Evolutionary conservation across 2,113 vertebrate genomes (phyloP), one percentile per base, ranked within the genome.

Genomic region (Mus pahari): DNA sequence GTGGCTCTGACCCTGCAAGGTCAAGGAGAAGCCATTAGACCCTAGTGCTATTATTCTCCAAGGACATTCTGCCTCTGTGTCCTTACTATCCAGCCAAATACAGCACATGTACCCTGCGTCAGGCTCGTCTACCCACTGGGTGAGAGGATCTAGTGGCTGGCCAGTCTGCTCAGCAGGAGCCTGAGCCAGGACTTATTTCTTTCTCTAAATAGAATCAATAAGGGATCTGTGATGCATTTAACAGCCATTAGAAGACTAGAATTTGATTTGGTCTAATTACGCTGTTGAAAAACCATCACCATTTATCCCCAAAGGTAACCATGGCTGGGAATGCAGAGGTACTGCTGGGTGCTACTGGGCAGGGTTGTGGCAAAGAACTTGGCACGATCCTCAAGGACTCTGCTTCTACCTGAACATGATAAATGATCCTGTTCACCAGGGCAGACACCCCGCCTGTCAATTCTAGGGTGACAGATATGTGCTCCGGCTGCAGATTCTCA

Each of bases 1-100:
- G 99, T 39, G 99, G 99, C 62, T 99, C 99, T 26, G 99, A 98
- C 45, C 99, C 99, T 99, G 91, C 81, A 98, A 98, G 95, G 45
- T 64, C 28, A 94, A n/a, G 58, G 82, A 94, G 22, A 75, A 95
- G 95, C 71, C 39, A 77, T 96, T 89, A 16, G 75, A 92, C 66
- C 14, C 89, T 22, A 86, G 39, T 0, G 68, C 13, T 5, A 8
- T 91, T n/a, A 89, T 50, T 89, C 86, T 73, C 20, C 2, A 19
- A 92, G 58, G 96, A 77, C 36, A 12, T 16, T 87, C 4, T 22
- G 58, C 48, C 14, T 36, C 7, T 20, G 22, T 31, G 55, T 36
- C 42, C 81, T n/a, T 55, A 77, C 22, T 71, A 6, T 6, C 33
- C 4, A 60, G 74, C 53, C 83, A 75, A 79, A 36, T 20, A 10